Conservation (phyloP, 2,888 invertebrate species). For the Ectobius pallidus region DNA sequence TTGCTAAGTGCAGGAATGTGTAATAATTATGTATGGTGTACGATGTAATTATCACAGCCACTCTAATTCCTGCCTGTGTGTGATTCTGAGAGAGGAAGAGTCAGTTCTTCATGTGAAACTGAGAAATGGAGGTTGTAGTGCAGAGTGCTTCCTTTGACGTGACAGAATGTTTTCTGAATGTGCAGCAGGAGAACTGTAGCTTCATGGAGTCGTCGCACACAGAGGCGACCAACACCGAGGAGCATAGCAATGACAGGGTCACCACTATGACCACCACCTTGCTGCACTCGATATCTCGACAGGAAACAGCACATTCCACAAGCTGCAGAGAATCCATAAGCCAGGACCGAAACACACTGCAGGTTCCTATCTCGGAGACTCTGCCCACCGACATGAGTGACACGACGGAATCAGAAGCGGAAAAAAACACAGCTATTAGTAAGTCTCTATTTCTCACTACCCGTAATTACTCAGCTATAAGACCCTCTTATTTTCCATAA, state of each 20-base stretch:
- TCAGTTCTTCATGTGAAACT: too few species aligned
- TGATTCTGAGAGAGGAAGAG: too few species aligned
- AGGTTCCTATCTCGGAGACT: constrained; percentile 35
- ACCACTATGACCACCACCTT: too few species aligned
- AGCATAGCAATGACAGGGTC: neutral
- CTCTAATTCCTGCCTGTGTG: too few species aligned
- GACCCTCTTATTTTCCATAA: too few species aligned
- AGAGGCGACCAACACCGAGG: neutral
- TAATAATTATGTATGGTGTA: too few species aligned
- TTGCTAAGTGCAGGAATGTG: too few species aligned
- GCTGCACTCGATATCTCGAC: neutral
- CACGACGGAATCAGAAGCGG: constrained; percentile 80
- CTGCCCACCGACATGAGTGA: constrained; percentile 79
- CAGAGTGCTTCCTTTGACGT: too few species aligned
- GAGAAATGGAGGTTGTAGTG: too few species aligned
- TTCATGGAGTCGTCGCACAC: neutral
- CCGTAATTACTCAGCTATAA: neutral
- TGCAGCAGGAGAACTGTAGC: neutral
- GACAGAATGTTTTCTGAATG: too few species aligned
- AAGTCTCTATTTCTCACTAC: constrained; percentile 57
- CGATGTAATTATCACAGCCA: too few species aligned
- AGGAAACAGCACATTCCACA: too few species aligned
- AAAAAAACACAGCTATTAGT: constrained; percentile 57
- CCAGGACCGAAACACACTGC: neutral
- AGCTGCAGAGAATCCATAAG: neutral